phyloP scores from a whole-genome alignment of 2,888 invertebrate species.

The Ceratothoa steindachneri region DNA sequence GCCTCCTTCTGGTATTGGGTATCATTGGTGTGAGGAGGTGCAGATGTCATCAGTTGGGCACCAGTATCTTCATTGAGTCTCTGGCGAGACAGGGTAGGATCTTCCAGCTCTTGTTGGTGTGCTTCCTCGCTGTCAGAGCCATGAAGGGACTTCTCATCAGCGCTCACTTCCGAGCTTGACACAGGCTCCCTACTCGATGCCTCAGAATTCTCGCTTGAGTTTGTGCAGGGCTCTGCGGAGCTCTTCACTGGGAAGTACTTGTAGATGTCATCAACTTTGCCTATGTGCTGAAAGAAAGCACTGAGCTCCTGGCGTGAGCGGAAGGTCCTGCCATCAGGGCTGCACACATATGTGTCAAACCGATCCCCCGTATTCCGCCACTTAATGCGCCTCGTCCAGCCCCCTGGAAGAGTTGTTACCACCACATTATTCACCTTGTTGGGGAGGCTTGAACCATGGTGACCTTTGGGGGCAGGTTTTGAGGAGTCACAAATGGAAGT shows the following conservation, averaged over 20 bases:
- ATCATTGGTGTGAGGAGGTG: neutral
- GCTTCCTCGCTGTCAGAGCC: conserved; percentile 24
- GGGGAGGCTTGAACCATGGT: neutral
- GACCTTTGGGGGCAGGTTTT: neutral
- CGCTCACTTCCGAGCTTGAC: conserved; percentile 35
- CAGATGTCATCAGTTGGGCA: neutral
- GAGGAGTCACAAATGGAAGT: neutral
- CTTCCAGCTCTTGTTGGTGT: neutral
- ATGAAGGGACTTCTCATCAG: conserved; percentile 34
- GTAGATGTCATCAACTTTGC: conserved; percentile 44
- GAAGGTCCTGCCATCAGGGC: conserved; percentile 45
- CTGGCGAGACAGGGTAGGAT: neutral
- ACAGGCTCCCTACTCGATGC: conserved; percentile 43
- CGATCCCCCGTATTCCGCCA: conserved; percentile 25
- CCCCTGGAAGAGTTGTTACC: conserved; percentile 42
- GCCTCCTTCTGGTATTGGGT: neutral
- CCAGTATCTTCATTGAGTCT: neutral
- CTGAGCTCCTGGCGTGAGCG: conserved; percentile 34
- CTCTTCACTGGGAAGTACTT: conserved; percentile 43
- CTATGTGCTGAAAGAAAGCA: conserved; percentile 38
- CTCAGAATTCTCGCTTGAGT: conserved; percentile 42
- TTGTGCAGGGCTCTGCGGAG: conserved; percentile 27
- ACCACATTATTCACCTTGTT: conserved; percentile 25
- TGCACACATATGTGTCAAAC: conserved; percentile 41
- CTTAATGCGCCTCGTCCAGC: conserved; percentile 40